Evolutionary conservation across 2,888 invertebrate genomes (phyloP), one percentile per base, ranked within the genome.

Genomic region (Atethmia centrago): DNA sequence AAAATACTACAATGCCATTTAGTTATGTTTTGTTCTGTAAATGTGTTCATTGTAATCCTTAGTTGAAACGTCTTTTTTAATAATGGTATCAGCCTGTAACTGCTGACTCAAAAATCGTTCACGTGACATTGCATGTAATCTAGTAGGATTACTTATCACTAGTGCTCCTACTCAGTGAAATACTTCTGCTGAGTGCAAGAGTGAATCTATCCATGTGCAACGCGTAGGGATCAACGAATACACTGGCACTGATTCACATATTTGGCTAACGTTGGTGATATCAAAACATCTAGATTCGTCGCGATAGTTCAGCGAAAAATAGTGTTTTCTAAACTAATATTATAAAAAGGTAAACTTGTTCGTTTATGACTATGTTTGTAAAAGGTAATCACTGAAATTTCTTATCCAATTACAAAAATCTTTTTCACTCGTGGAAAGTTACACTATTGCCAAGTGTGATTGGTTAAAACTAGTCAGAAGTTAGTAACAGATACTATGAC

Each of bases 1-100:
- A 49, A 78, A 85, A 85, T 74, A 72, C 62, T 73, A 55, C 53
- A 58, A 61, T 61, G 42, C 53, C 42, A 59, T 66, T 42, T 71
- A 66, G 49, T 71, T 71, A n/a, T 42, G 63, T n/a, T 28, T 31
- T 53, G n/a, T 74, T 55, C 31, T 5, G 40, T 64, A 21, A 72
- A 63, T 28, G 21, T 51, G 56, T 40, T 42, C 21, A 40, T 8
- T 31, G 14, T 42, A 47, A 28, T n/a, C 12, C 21, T 36, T 42
- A 31, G 31, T 77, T 14, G 16, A 36, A 14, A 42, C 5, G 77
- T 2, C 7, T 19, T 45, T 45, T 77, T n/a, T 19, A n/a, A 28
- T 49, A 36, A 10, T 25, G 21, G 8, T 12, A 16, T 59, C 16
- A 12, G n/a, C 25, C 3, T 53, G 16, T 21, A 45, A 28, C 4